These are phyloP conservation scores for Acrobasis suavella DNA, from an alignment of 2,888 invertebrate genomes.

Conservation along the genomic window DNA sequence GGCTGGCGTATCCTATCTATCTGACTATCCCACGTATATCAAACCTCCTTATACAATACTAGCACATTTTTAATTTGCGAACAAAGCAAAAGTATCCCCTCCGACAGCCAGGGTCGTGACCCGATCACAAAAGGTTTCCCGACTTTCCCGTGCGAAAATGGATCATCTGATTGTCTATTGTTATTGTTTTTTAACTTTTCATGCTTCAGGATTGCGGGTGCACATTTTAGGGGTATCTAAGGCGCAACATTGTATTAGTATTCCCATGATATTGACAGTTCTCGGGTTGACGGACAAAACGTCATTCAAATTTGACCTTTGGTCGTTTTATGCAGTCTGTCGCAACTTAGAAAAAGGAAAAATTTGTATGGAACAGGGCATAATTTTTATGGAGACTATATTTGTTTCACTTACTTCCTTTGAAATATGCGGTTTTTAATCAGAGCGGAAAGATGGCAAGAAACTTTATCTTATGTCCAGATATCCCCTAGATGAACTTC, in stretches of 20 bases:
- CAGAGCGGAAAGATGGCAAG: too few species aligned
- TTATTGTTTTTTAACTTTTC: conserved; percentile 54
- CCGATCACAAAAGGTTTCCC: conserved; percentile 51
- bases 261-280: conserved; percentile 18
- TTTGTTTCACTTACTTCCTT: too few species aligned
- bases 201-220: conserved; percentile 51
- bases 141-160: conserved; percentile 73
- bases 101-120: conserved; percentile 54
- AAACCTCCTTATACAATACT: too few species aligned
- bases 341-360: too few species aligned
- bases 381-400: conserved; percentile 5
- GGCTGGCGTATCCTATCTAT: too few species aligned
- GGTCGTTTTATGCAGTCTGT: too few species aligned
- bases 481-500: too few species aligned
- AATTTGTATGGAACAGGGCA: too few species aligned
- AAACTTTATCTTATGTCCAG: too few species aligned
- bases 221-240: conserved; percentile 31
- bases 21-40: too few species aligned
- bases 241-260: conserved; percentile 13
- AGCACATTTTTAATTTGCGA: too few species aligned
- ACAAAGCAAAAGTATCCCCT: conserved; percentile 37
- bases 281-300: conserved; percentile 1
- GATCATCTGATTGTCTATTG: conserved; percentile 70
- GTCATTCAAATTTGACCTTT: conserved; percentile 3
- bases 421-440: too few species aligned